phyloP scores from a whole-genome alignment of 2,888 invertebrate species.

The Polymixis flavicincta region DNA sequence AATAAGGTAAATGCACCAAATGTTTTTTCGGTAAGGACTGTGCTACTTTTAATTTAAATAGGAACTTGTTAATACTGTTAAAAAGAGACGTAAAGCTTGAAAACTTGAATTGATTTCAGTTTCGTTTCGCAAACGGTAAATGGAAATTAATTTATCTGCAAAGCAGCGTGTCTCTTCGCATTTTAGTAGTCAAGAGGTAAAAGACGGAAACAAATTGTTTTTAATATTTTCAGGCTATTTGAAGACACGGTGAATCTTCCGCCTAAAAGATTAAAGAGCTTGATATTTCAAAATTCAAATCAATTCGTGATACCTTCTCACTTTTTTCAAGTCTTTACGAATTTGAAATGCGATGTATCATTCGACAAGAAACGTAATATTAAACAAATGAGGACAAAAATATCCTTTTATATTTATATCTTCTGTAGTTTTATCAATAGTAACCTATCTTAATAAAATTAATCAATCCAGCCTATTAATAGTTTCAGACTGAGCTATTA shows the following conservation, averaged over 20 bases:
- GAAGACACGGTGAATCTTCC: background rate
- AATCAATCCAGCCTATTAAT: background rate
- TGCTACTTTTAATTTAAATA: slow-evolving; percentile 1
- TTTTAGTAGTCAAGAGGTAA: background rate
- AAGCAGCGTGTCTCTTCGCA: background rate
- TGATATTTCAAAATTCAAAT: slow-evolving; percentile 20
- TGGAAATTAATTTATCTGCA: slow-evolving; percentile 14
- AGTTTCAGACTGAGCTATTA: background rate
- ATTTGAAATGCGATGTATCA: background rate
- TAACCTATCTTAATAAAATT: background rate
- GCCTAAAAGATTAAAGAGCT: background rate
- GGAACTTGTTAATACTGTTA: background rate
- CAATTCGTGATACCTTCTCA: background rate
- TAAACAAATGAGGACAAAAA: background rate
- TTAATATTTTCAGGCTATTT: background rate
- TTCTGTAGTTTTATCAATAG: background rate
- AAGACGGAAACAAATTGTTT: slow-evolving; percentile 2
- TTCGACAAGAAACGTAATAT: background rate
- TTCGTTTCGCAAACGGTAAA: slow-evolving; percentile 13
- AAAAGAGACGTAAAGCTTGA: background rate
- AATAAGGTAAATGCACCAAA: background rate
- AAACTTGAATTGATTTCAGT: background rate
- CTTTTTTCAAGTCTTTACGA: background rate
- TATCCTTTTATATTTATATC: background rate
- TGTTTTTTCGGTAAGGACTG: background rate